Evolutionary conservation across 2,113 vertebrate genomes (phyloP).

Genomic region (Arothron firmamentum): DNA sequence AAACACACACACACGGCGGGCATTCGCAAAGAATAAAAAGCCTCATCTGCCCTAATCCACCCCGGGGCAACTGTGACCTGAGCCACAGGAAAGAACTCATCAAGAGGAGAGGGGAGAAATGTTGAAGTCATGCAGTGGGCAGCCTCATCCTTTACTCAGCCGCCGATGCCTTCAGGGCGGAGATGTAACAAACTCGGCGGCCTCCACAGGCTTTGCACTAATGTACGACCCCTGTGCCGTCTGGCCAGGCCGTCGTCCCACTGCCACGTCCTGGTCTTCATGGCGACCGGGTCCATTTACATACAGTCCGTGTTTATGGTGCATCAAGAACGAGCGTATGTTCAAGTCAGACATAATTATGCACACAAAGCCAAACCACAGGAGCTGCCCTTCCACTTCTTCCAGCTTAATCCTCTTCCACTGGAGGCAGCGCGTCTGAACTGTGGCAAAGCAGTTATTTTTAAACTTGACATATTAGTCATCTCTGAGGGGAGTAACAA

Average conservation of each 20-base stretch:
- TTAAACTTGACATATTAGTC: conserved; percentile 72
- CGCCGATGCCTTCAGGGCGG: conserved; percentile 54
- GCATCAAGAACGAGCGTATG: not conserved
- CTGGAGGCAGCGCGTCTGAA: conserved; percentile 42
- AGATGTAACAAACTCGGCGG: conserved; percentile 61
- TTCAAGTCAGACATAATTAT: not conserved
- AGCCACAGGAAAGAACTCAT: conserved; percentile 59
- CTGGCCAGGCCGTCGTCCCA: conserved; percentile 7
- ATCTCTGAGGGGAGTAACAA: conserved; percentile 65
- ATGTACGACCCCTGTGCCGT: conserved; percentile 35
- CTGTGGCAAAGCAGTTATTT: conserved; percentile 66
- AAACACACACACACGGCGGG: conserved; percentile 11
- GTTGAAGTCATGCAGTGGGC: conserved; percentile 63
- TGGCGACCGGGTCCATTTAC: not conserved
- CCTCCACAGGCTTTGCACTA: conserved; percentile 47
- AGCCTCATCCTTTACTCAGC: conserved; percentile 62
- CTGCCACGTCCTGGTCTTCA: conserved; percentile 4
- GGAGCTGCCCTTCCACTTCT: conserved; percentile 22
- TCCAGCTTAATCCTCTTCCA: conserved; percentile 45
- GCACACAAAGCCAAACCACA: conserved; percentile 1
- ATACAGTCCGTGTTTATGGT: not conserved
- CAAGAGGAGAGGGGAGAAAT: conserved; percentile 40
- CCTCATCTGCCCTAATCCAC: conserved; percentile 54
- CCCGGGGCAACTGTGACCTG: conserved; percentile 62
- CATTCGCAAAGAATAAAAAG: conserved; percentile 51